phyloP scores from a whole-genome alignment of 2,113 vertebrate genomes.

The Acrocephalus arundinaceus region DNA sequence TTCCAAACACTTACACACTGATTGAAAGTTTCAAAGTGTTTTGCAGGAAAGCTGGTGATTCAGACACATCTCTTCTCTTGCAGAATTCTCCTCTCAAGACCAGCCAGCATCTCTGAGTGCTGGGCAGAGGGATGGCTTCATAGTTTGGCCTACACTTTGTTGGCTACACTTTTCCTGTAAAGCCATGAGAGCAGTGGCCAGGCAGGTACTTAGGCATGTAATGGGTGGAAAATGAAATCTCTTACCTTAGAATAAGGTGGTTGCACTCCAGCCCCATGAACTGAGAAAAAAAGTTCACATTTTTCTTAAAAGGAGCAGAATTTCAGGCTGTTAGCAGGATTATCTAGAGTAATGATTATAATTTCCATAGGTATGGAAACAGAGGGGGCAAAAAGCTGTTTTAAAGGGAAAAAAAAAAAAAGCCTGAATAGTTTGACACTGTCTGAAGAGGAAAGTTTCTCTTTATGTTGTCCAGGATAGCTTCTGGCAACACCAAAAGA shows the following conservation, averaged over 20 bases:
- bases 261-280: background rate
- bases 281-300: background rate
- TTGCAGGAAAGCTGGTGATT: background rate
- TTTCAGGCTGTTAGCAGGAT: background rate
- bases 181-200: background rate
- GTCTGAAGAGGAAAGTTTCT: background rate
- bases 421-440: background rate
- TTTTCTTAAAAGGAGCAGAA: background rate
- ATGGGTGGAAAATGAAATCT: background rate
- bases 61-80: background rate
- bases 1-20: background rate
- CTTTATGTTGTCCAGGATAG: background rate
- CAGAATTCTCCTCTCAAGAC: background rate
- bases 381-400: rapidly evolving
- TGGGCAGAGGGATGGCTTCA: background rate
- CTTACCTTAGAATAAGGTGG: background rate
- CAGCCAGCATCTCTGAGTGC: background rate
- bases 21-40: background rate
- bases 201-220: background rate
- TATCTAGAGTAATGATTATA: background rate
- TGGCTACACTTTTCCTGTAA: background rate
- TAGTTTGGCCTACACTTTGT: background rate
- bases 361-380: background rate
- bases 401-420: background rate
- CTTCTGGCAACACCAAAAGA: constrained; percentile 18